Percentiles rank a stretch among this genome's conserved stretches.
Conservation (phyloP, 2,888 invertebrate species). For the Julus scandinavius region DNA sequence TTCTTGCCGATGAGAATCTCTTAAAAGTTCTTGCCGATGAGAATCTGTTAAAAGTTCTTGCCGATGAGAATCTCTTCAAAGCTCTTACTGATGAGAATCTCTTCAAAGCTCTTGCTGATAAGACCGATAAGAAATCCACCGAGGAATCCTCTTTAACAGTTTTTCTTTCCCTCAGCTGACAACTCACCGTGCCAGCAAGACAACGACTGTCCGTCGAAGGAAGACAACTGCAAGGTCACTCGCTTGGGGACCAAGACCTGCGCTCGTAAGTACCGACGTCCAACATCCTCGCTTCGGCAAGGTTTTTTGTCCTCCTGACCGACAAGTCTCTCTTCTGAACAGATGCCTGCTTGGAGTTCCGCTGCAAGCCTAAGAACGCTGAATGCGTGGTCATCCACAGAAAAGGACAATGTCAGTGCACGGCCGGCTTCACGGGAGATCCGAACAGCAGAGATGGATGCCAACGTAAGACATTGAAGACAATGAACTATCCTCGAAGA, state of each 20-base stretch:
- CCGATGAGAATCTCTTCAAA: not conserved
- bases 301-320: not conserved
- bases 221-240: slow-evolving; percentile 61
- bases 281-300: not conserved
- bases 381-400: slow-evolving; percentile 73
- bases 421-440: slow-evolving; percentile 85
- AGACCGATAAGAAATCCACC: no score
- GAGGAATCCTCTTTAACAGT: no score
- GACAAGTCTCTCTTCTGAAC: slow-evolving; percentile 3
- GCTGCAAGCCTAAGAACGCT: slow-evolving; percentile 82
- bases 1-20: not conserved
- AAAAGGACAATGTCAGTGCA: slow-evolving; percentile 78
- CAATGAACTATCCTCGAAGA: no score
- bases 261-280: slow-evolving; percentile 58
- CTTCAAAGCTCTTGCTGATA: no score
- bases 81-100: not conserved
- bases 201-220: slow-evolving; percentile 60
- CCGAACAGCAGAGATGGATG: slow-evolving; percentile 92
- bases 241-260: slow-evolving; percentile 61
- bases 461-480: slow-evolving; percentile 68
- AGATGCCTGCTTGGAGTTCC: slow-evolving; percentile 79
- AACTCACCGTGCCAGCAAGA: slow-evolving; percentile 60
- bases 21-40: no score
- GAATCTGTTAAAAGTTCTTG: no score
- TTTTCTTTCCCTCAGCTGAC: slow-evolving; percentile 53